Conservation (phyloP, 2,797 vertebrate species). For the Gymnoscopelus microlampas region DNA sequence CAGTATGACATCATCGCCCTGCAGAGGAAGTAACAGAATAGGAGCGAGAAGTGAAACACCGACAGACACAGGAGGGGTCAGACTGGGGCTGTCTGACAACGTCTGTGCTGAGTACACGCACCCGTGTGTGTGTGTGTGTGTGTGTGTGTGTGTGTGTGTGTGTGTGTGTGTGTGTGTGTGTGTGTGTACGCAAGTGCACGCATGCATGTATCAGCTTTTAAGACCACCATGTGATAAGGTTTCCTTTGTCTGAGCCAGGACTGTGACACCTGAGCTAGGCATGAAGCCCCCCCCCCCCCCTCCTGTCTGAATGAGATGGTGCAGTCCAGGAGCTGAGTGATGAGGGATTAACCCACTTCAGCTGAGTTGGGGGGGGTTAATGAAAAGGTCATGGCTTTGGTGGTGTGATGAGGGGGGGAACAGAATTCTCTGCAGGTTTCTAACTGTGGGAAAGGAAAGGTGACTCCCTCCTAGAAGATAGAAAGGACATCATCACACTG, state of each 20-base stretch:
- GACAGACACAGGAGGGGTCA: too few relatives aligned
- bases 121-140: background rate
- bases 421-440: background rate
- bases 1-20: too few relatives aligned
- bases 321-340: constrained; percentile 34
- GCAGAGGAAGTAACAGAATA: too few relatives aligned
- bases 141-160: background rate
- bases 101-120: background rate
- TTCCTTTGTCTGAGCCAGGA: constrained; percentile 55
- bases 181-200: constrained; percentile 5
- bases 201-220: constrained; percentile 18
- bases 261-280: constrained; percentile 61
- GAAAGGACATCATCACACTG: too few relatives aligned
- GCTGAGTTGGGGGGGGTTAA: constrained; percentile 40
- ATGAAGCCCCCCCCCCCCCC: constrained; percentile 4
- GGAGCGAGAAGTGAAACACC: too few relatives aligned
- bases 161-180: constrained; percentile 7
- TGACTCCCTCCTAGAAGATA: too few relatives aligned
- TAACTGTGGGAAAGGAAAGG: too few relatives aligned
- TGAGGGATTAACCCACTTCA: constrained; percentile 64
- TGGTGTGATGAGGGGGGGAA: background rate
- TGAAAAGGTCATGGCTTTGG: constrained; percentile 2
- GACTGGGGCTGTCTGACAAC: background rate
- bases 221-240: constrained; percentile 50
- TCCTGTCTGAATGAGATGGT: constrained; percentile 14